Percentiles rank a stretch among this genome's conserved stretches.
phyloP scores from a whole-genome alignment of 2,888 invertebrate genomes.

The Salpingus planirostris region DNA sequence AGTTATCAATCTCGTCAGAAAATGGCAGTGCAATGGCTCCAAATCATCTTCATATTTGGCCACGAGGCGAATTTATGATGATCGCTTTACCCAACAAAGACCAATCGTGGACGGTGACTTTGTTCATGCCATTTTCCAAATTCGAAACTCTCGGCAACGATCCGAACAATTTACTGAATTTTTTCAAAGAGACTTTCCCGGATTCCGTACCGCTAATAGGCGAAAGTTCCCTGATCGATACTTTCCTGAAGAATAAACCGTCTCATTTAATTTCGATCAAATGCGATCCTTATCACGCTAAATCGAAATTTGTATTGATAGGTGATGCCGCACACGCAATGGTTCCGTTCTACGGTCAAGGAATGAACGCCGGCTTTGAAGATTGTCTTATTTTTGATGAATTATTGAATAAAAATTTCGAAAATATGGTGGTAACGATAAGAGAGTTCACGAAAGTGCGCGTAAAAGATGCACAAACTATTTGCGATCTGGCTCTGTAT shows the following conservation, averaged over 20 bases:
- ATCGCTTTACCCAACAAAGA: constrained; percentile 95
- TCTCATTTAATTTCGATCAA: constrained; percentile 82
- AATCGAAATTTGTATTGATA: constrained; percentile 68
- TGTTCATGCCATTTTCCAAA: constrained; percentile 87
- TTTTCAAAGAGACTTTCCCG: constrained; percentile 74
- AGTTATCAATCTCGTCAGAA: constrained; percentile 72
- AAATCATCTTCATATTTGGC: constrained; percentile 96
- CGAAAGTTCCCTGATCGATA: constrained; percentile 58
- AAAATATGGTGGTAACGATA: constrained; percentile 56
- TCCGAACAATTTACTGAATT: constrained; percentile 56
- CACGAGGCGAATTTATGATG: constrained; percentile 92
- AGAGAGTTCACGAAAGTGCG: constrained; percentile 64
- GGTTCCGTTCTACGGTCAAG: constrained; percentile 98
- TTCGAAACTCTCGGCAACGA: constrained; percentile 59
- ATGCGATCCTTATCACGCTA: constrained; percentile 81
- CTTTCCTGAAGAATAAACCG: constrained; percentile 67
- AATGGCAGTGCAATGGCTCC: constrained; percentile 58
- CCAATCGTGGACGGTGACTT: constrained; percentile 85
- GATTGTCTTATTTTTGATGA: constrained; percentile 77
- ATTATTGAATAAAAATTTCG: constrained; percentile 52
- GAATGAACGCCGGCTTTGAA: constrained; percentile 98
- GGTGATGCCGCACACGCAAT: constrained; percentile 99
- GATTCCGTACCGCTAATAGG: constrained; percentile 82
- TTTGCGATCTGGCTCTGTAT: constrained; percentile 94
- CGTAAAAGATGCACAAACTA: constrained; percentile 78